Percentiles rank a stretch among this genome's conserved stretches.
Conservation (phyloP, 64 coral and sea anemone species). For the Porites lutea region DNA sequence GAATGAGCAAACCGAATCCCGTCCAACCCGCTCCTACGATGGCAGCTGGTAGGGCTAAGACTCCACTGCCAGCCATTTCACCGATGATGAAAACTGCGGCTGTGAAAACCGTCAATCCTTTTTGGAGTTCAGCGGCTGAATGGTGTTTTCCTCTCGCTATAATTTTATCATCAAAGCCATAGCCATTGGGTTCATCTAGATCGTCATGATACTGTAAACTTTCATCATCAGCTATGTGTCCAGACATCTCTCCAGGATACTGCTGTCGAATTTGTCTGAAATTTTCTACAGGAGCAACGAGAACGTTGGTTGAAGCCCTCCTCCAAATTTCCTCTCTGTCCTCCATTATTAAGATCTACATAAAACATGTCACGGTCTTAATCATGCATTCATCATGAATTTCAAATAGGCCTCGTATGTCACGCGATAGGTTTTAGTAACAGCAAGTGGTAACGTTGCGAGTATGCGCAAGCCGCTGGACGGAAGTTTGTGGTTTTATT, state of each 20-base stretch:
- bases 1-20: conserved; percentile 56
- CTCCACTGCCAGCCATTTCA: conserved; percentile 95
- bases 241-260: background rate
- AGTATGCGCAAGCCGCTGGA: too few species aligned
- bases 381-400: too few species aligned
- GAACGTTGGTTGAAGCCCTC: background rate
- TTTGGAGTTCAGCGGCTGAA: background rate
- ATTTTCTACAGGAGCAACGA: conserved; percentile 32
- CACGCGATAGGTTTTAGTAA: too few species aligned
- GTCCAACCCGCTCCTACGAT: conserved; percentile 78
- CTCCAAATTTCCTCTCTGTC: background rate
- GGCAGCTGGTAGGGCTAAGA: conserved; percentile 81
- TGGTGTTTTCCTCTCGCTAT: background rate
- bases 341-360: background rate
- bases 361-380: background rate
- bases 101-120: conserved; percentile 87
- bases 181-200: background rate
- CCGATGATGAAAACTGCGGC: conserved; percentile 89
- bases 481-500: too few species aligned
- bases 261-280: background rate
- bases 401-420: too few species aligned
- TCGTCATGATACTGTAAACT: background rate
- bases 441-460: too few species aligned
- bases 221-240: background rate
- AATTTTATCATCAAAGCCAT: background rate